Evolutionary conservation across 2,888 invertebrate species (phyloP).

Genomic region (Caradrina clavipalpis): DNA sequence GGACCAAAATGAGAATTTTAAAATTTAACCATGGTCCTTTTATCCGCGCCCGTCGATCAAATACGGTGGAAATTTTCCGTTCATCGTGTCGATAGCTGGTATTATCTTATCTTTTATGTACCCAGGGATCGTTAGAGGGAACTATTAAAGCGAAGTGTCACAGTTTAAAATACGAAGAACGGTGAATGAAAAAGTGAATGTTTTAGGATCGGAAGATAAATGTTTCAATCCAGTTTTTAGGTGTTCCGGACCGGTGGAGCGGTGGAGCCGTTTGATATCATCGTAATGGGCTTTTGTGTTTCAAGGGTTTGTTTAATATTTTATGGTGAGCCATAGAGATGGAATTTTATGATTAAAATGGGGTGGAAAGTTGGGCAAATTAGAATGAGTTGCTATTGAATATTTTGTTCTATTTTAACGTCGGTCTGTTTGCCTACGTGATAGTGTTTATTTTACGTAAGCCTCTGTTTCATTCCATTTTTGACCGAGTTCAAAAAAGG

Average conservation of each 20-base stretch:
- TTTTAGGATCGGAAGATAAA: conserved; percentile 63
- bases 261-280: conserved; percentile 52
- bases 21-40: conserved; percentile 66
- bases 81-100: conserved; percentile 63
- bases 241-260: conserved; percentile 53
- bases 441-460: conserved; percentile 23
- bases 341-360: conserved; percentile 63
- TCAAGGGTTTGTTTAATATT: conserved; percentile 63
- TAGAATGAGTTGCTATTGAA: conserved; percentile 47
- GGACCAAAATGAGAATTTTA: conserved; percentile 73
- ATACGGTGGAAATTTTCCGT: conserved; percentile 67
- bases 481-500: neutral
- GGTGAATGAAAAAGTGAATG: conserved; percentile 64
- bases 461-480: neutral
- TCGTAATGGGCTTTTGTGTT: conserved; percentile 60
- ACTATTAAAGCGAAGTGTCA: conserved; percentile 71
- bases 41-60: conserved; percentile 69
- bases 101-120: conserved; percentile 74
- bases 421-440: conserved; percentile 19
- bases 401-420: conserved; percentile 25
- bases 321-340: conserved; percentile 46
- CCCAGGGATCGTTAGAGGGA: conserved; percentile 67
- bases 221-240: conserved; percentile 65
- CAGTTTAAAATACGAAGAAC: conserved; percentile 64
- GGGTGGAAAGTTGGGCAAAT: conserved; percentile 47